Evolutionary conservation across 53 echinoderm and acorn worm species (phyloP), one percentile per base, ranked within the genome.

Genomic region (Mesocentrotus franciscanus): DNA sequence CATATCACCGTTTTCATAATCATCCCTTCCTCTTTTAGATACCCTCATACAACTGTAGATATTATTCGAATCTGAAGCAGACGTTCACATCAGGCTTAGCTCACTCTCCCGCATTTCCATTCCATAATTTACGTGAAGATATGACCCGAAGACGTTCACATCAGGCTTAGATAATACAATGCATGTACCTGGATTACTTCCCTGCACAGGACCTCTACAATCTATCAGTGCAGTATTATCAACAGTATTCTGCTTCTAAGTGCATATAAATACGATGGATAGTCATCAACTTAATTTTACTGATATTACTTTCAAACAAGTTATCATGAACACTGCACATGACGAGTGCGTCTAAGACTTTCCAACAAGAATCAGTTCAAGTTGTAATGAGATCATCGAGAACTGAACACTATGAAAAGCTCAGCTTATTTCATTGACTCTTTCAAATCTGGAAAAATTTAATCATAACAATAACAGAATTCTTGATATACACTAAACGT

Each of bases 121-220:
- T 49, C 49, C 2, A 49, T 49, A 49, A 49, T 49, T 5, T 49
- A 49, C 49, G 49, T 49, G 49, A 49, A 49, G 74, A 12, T 32
- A 33, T 20, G 17, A 10, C 10, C 10, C 27, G 59, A 87, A 26
- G 87, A 87, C 87, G 87, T 87, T 87, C 87, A 87, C 87, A 87
- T 87, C 58, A 58, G 87, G 87, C 13, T 26, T 27, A 87, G 57
- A 87, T 87, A n/a, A 29, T 87, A 49, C 49, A 49, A 11, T 74
- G 74, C 12, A 30, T 10, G 1, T 74, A 32, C 3, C 74, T 10
- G 2, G 18, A 74, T 74, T 30, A 74, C 5, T 26, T 26, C 68
- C 6, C 68, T 22, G 24, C 0, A 32, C 2, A 30, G 11, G 74
- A 18, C 74, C 74, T 74, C 32, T 4, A 29, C 74, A 24, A 62